phyloP scores from a whole-genome alignment of 2,797 vertebrate genomes.

The Menidia menidia region DNA sequence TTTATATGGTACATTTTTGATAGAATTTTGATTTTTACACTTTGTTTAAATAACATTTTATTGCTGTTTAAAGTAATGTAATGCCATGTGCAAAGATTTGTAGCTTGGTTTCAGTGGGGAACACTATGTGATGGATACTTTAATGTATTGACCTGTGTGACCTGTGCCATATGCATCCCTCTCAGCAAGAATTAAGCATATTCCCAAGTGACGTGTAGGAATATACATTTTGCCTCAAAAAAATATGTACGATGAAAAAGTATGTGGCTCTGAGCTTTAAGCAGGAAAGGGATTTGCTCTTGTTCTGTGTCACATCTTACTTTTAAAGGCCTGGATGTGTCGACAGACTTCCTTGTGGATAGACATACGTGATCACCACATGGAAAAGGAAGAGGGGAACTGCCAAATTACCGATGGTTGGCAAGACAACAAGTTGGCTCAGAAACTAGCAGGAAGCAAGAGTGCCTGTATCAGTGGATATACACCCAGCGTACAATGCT shows the following conservation, averaged over 20 bases:
- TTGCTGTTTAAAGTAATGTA: constrained; percentile 3
- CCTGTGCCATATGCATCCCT: constrained; percentile 36
- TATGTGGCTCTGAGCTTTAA: constrained; percentile 15
- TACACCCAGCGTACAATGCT: constrained; percentile 53
- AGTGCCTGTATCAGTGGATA: constrained; percentile 64
- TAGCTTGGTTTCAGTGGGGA: not conserved
- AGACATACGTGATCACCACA: constrained; percentile 78
- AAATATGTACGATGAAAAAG: constrained; percentile 13
- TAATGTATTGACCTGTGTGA: constrained; percentile 51
- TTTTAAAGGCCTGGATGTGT: constrained; percentile 48
- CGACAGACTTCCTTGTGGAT: constrained; percentile 67
- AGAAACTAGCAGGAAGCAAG: constrained; percentile 63
- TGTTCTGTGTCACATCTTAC: constrained; percentile 51
- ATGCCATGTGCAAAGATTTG: constrained; percentile 2
- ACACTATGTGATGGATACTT: constrained; percentile 20
- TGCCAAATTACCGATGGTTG: constrained; percentile 73
- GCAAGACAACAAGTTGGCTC: constrained; percentile 72
- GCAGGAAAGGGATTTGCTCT: constrained; percentile 38
- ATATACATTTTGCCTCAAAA: constrained; percentile 19
- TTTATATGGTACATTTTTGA: not conserved
- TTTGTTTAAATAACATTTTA: constrained; percentile 6
- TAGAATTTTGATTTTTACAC: constrained; percentile 2
- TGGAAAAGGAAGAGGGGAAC: constrained; percentile 68
- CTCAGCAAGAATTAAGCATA: constrained; percentile 24
- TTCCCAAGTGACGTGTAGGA: constrained; percentile 24